These are phyloP conservation scores for Hylia prasina DNA, from an alignment of 2,113 vertebrate species.

Conservation along the genomic window DNA sequence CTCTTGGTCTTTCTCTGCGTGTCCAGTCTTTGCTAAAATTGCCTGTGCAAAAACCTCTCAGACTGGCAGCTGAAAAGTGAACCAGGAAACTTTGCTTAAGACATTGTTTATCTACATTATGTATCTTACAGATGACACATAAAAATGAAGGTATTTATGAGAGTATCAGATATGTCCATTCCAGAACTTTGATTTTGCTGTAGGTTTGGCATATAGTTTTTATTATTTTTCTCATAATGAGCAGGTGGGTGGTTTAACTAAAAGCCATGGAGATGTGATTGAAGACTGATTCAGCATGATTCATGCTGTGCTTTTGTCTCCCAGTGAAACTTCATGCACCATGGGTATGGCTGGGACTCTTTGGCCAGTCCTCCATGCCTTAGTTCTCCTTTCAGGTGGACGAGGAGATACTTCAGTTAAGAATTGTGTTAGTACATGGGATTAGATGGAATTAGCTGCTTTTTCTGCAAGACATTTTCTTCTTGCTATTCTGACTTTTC, in stretches of 20 bases:
- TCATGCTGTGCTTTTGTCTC: neutral
- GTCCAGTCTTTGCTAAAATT: neutral
- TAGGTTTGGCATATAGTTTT: neutral
- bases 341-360: neutral
- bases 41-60: neutral
- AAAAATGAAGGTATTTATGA: neutral
- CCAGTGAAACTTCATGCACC: neutral
- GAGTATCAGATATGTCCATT: neutral
- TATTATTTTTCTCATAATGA: neutral
- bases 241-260: neutral
- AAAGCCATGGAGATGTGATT: neutral
- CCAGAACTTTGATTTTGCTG: neutral
- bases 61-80: neutral
- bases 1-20: neutral
- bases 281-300: rapidly evolving
- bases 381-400: neutral
- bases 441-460: neutral
- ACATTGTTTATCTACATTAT: rapidly evolving
- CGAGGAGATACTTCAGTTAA: neutral
- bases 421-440: neutral
- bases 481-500: neutral
- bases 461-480: neutral
- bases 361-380: neutral
- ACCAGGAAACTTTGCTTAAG: neutral
- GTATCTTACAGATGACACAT: neutral